These are phyloP conservation scores for Melanotaenia duboulayi DNA, from an alignment of 2,113 vertebrate species.

Conservation along the genomic window DNA sequence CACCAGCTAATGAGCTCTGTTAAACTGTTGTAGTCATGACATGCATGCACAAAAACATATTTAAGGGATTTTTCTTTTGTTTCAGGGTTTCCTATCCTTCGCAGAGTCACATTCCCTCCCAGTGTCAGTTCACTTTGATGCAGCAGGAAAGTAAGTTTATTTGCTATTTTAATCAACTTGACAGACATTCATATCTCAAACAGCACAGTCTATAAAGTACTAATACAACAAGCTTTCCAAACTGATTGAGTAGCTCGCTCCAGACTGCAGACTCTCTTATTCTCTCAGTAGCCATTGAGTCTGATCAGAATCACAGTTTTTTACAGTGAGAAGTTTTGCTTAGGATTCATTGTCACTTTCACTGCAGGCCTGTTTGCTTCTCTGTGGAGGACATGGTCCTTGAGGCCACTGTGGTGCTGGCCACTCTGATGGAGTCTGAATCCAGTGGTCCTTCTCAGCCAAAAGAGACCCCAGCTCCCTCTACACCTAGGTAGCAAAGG, in stretches of 20 bases:
- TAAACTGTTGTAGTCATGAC: too few relatives aligned
- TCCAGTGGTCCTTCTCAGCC: constrained; percentile 65
- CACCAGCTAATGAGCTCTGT: not conserved
- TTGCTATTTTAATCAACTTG: not conserved
- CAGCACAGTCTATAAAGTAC: constrained; percentile 5
- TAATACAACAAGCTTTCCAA: not conserved
- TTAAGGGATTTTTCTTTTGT: constrained; percentile 4
- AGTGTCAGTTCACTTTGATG: constrained; percentile 85
- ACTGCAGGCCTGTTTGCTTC: constrained; percentile 88
- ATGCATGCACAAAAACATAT: too few relatives aligned
- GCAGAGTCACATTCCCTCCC: constrained; percentile 85
- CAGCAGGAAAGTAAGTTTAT: constrained; percentile 87
- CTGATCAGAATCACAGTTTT: not conserved
- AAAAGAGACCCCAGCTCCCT: not conserved
- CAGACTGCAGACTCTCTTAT: too few relatives aligned
- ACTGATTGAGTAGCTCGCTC: too few relatives aligned
- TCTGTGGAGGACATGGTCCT: constrained; percentile 86
- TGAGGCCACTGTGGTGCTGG: constrained; percentile 89
- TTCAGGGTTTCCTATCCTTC: constrained; percentile 89
- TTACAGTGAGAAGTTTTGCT: not conserved
- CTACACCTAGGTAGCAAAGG: constrained; percentile 60
- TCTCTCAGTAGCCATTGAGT: not conserved
- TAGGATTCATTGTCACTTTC: not conserved
- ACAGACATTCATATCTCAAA: constrained; percentile 3
- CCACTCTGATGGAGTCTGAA: constrained; percentile 83